phyloP scores from a whole-genome alignment of 2,113 vertebrate genomes.

The Oncorhynchus keta region DNA sequence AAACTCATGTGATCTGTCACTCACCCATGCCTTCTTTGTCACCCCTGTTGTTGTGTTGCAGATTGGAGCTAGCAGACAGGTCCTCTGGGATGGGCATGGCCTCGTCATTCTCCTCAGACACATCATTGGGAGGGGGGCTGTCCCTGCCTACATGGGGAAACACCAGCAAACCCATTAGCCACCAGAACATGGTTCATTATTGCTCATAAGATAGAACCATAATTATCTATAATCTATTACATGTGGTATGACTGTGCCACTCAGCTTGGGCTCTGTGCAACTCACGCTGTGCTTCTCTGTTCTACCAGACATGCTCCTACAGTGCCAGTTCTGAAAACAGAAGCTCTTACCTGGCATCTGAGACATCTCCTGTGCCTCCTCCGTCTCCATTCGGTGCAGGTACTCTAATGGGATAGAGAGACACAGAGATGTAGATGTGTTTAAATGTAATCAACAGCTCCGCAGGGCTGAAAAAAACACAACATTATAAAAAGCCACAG shows the following conservation, averaged over 20 bases:
- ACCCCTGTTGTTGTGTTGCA: conserved; percentile 82
- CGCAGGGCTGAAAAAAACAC: conserved; percentile 54
- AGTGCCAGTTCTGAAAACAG: conserved; percentile 46
- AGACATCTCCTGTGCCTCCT: conserved; percentile 95
- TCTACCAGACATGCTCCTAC: too few species aligned
- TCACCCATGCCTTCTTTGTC: conserved; percentile 83
- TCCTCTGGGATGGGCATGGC: conserved; percentile 98
- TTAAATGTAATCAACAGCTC: conserved; percentile 73
- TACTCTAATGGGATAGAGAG: conserved; percentile 80
- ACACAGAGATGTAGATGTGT: conserved; percentile 39
- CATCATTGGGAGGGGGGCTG: conserved; percentile 84
- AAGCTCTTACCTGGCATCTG: conserved; percentile 92
- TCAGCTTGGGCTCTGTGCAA: neutral
- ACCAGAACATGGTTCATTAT: conserved; percentile 12
- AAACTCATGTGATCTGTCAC: conserved; percentile 31
- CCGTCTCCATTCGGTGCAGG: conserved; percentile 94
- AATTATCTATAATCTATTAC: neutral
- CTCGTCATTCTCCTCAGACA: conserved; percentile 87
- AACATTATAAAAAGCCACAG: conserved; percentile 53
- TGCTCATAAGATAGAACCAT: neutral
- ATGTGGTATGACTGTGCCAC: neutral
- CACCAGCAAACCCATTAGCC: conserved; percentile 47
- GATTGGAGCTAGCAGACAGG: conserved; percentile 87
- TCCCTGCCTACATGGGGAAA: conserved; percentile 80
- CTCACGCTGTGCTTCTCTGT: neutral